phyloP scores from a whole-genome alignment of 1,140 invertebrate species.

The Hycleus phaleratus region DNA sequence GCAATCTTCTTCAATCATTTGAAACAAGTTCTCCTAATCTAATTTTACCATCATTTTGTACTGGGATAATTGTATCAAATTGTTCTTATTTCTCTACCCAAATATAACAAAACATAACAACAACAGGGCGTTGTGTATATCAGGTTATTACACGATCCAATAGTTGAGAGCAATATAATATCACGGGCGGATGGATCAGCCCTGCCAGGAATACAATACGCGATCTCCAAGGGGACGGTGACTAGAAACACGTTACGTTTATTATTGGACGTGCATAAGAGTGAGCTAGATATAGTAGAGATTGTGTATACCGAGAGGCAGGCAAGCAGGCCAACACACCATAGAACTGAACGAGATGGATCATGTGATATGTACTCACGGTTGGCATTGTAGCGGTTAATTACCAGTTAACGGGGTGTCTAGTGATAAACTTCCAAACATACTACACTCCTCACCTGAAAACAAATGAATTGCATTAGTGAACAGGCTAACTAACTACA shows the following conservation, averaged over 20 bases:
- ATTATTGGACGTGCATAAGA: no score
- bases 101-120: no score
- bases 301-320: neutral
- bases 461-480: slow-evolving; percentile 20
- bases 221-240: slow-evolving; percentile 11
- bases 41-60: neutral
- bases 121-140: slow-evolving; percentile 9
- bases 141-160: slow-evolving; percentile 33
- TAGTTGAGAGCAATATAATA: slow-evolving; percentile 30
- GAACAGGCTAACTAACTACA: no score
- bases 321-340: neutral
- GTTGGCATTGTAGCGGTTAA: slow-evolving; percentile 30
- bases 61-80: slow-evolving; percentile 9
- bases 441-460: slow-evolving; percentile 23
- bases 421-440: slow-evolving; percentile 21
- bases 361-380: slow-evolving; percentile 30
- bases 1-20: no score
- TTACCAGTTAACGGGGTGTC: slow-evolving; percentile 27
- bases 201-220: slow-evolving; percentile 19
- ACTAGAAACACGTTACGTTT: neutral
- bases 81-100: slow-evolving; percentile 1
- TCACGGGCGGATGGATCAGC: slow-evolving; percentile 28
- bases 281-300: no score
- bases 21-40: no score
- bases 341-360: slow-evolving; percentile 21